Evolutionary conservation across 2,113 vertebrate species (phyloP).

Genomic region (Hypocryptadius cinnamomeus): DNA sequence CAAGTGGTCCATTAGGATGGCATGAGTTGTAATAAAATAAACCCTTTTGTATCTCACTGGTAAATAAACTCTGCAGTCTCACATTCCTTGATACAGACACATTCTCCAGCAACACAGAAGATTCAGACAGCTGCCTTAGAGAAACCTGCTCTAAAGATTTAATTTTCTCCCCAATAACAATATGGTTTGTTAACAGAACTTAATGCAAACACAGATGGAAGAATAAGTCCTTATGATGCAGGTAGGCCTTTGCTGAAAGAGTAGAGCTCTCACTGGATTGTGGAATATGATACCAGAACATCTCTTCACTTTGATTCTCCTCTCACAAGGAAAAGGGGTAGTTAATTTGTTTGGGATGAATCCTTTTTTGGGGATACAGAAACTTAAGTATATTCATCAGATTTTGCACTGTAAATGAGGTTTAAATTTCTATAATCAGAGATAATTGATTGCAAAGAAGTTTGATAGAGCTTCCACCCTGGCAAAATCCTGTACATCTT

Average conservation of each 20-base stretch:
- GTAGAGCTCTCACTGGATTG: not conserved
- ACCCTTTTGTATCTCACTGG: not conserved
- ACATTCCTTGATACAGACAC: not conserved
- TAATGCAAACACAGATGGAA: not conserved
- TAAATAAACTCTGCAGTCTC: not conserved
- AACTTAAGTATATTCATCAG: not conserved
- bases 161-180: not conserved
- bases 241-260: not conserved
- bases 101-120: not conserved
- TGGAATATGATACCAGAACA: not conserved
- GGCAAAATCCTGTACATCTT: not conserved
- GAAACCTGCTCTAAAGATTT: not conserved
- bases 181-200: not conserved
- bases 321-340: not conserved
- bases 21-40: not conserved
- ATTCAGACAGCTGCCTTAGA: not conserved
- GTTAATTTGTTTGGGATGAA: not conserved
- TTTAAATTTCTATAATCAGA: slow-evolving; percentile 1
- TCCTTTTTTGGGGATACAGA: not conserved
- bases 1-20: not conserved
- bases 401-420: not conserved
- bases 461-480: not conserved
- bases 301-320: not conserved
- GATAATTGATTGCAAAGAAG: not conserved
- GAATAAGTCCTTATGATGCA: not conserved